Evolutionary conservation across 2,888 invertebrate genomes (phyloP).

Genomic region (Mythimna ferrago): DNA sequence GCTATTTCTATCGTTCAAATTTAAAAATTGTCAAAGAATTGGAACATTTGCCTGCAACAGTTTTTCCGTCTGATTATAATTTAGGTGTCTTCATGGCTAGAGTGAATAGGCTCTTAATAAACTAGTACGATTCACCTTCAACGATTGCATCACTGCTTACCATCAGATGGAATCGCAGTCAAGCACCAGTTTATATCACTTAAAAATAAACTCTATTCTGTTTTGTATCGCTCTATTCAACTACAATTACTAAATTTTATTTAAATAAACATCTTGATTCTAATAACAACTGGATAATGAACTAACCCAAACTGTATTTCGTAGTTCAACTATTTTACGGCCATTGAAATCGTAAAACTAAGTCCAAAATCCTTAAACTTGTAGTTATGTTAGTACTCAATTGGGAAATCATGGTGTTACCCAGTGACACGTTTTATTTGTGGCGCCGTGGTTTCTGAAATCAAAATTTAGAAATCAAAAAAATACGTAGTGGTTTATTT

Average conservation of each 20-base stretch:
- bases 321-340: conserved; percentile 22
- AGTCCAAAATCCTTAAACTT: conserved; percentile 23
- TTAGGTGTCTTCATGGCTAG: too few relatives aligned
- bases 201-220: too few relatives aligned
- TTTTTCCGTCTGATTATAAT: too few relatives aligned
- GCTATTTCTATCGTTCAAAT: too few relatives aligned
- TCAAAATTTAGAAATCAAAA: conserved; percentile 5
- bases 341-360: conserved; percentile 44
- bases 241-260: background rate
- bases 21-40: too few relatives aligned
- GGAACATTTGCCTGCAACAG: too few relatives aligned
- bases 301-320: background rate
- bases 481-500: background rate
- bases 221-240: background rate
- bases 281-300: conserved; percentile 3
- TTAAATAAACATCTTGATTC: background rate
- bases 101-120: too few relatives aligned
- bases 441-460: conserved; percentile 1
- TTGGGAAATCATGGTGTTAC: conserved; percentile 49
- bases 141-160: too few relatives aligned
- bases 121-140: too few relatives aligned
- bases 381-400: conserved; percentile 40
- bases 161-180: too few relatives aligned
- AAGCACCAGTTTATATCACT: too few relatives aligned
- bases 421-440: conserved; percentile 17